phyloP scores from a whole-genome alignment of 92 coral and sea anemone species.

The Micromussa lordhowensis region DNA sequence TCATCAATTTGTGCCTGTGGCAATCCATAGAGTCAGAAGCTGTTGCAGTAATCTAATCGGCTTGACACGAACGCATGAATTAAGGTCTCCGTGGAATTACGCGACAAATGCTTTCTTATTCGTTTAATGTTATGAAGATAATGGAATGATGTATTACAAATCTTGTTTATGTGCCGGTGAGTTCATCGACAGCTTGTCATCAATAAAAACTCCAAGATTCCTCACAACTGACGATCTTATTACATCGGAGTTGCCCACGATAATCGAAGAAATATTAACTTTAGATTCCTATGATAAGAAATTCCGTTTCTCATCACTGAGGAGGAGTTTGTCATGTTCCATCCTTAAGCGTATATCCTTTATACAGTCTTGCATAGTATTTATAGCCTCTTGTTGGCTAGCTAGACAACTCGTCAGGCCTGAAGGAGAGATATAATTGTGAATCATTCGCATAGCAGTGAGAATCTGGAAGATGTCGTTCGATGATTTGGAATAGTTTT shows the following conservation, averaged over 20 bases:
- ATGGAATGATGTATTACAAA: constrained; percentile 3
- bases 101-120: neutral
- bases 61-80: neutral
- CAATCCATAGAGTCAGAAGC: neutral
- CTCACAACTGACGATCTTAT: constrained; percentile 3
- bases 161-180: neutral
- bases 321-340: constrained; percentile 26
- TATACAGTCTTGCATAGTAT: neutral
- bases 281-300: constrained; percentile 3
- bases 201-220: neutral
- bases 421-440: constrained; percentile 12
- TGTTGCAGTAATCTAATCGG: constrained; percentile 1
- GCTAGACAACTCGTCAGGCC: neutral
- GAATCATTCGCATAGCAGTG: constrained; percentile 22
- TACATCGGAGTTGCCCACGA: neutral
- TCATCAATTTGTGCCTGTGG: neutral
- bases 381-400: constrained; percentile 1
- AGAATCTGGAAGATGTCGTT: constrained; percentile 3
- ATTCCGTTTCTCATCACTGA: constrained; percentile 10
- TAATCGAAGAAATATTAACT: constrained; percentile 18
- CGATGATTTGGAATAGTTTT: neutral
- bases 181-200: constrained; percentile 11
- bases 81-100: neutral
- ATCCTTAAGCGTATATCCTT: neutral
- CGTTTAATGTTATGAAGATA: neutral